Evolutionary conservation across 2,113 vertebrate genomes (phyloP), one percentile per base, ranked within the genome.

Genomic region (Thunnus thynnus): DNA sequence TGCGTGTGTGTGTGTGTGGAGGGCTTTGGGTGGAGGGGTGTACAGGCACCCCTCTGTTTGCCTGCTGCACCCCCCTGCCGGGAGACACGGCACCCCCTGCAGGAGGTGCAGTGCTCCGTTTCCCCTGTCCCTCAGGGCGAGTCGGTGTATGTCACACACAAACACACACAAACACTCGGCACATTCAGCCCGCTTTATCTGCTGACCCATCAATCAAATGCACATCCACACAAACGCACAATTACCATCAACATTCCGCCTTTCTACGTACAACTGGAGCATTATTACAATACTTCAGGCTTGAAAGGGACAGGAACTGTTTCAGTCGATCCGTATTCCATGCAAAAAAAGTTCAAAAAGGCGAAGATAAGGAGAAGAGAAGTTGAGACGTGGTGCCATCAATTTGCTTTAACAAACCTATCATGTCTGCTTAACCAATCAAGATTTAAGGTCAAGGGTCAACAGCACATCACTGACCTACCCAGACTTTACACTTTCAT

Each of bases 71-170:
- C 84, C 91, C 90, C 93, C 92, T 86, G 89, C 91, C 76, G 89
- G 80, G 93, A 92, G 88, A 93, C 91, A 93, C 67, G 90, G 87
- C 93, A 89, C 90, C 91, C 96, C 95, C 95, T 96, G 94, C 93
- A 96, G 88, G 94, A 94, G 92, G 91, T 93, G 85, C 92, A 92
- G 86, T 93, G 94, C 92, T 96, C 94, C 94, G 93, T 94, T 96
- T 97, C 96, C 95, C 95, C 95, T 94, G 95, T 94, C 90, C 93
- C 94, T 94, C 76, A 91, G 92, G 94, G 93, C 90, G 70, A 79
- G 75, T 70, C 20, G 30, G 72, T 87, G 87, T 89, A 86, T 92
- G 88, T 90, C 86, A 86, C 89, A 77, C 83, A 73, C 73, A 76
- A 70, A 82, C 67, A 90, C 72, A 81, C 86, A 84, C 52, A 87